Conservation (phyloP, 2,113 vertebrate genomes). For the Eurystomus gularis region DNA sequence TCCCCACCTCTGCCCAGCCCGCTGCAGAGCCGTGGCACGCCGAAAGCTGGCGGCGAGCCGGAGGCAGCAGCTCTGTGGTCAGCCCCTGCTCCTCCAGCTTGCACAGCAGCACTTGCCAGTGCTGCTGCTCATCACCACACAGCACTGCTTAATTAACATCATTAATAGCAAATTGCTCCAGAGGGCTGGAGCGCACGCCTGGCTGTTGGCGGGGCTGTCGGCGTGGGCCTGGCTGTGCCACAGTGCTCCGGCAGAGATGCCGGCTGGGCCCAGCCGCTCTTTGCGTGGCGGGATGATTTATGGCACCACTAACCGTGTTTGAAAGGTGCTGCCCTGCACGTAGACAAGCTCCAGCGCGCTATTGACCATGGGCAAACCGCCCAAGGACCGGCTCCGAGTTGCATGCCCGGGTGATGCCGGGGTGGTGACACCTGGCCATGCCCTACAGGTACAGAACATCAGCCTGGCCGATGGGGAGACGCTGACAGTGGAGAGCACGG, state of each 20-base stretch:
- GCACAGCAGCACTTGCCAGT: background rate
- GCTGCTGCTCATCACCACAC: slow-evolving; percentile 29
- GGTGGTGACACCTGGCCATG: background rate
- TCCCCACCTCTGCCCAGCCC: background rate
- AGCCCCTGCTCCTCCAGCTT: background rate
- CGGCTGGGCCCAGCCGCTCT: background rate
- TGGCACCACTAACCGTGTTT: background rate
- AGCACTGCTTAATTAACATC: slow-evolving; percentile 71
- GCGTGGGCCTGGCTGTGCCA: background rate
- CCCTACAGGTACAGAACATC: slow-evolving; percentile 87
- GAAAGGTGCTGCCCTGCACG: fast-evolving
- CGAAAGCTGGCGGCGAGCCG: fast-evolving
- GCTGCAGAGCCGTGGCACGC: background rate
- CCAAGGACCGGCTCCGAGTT: fast-evolving
- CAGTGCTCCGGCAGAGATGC: fast-evolving
- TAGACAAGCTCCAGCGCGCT: background rate
- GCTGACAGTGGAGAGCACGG: slow-evolving; percentile 83
- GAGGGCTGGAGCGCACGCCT: background rate
- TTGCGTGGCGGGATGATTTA: background rate
- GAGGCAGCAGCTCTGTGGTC: background rate
- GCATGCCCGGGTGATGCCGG: background rate
- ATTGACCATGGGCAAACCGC: fast-evolving
- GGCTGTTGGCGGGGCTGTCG: background rate
- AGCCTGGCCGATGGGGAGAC: slow-evolving; percentile 87
- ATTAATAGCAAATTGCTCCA: slow-evolving; percentile 74